These are phyloP conservation scores for Trichoplusia ni DNA, from an alignment of 1,140 invertebrate genomes.

Conservation along the genomic window DNA sequence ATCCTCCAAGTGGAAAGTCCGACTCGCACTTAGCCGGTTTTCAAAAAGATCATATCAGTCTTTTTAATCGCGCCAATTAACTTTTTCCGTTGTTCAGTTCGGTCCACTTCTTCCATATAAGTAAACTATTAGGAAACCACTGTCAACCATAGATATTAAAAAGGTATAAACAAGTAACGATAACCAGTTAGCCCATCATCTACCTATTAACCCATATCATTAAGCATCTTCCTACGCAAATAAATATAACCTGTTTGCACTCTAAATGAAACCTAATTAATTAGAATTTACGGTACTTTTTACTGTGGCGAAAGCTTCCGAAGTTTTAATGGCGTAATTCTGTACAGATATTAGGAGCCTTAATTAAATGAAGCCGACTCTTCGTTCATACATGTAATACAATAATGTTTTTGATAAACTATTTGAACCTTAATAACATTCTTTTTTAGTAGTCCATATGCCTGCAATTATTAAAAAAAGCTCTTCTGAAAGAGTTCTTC, in stretches of 20 bases:
- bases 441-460: too few species aligned
- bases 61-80: too few species aligned
- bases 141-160: background rate
- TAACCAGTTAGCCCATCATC: constrained; percentile 21
- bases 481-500: too few species aligned
- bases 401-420: too few species aligned
- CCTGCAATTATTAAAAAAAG: too few species aligned
- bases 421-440: too few species aligned
- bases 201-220: constrained; percentile 22
- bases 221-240: constrained; percentile 4
- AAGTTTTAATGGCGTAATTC: constrained; percentile 12
- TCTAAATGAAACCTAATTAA: constrained; percentile 22
- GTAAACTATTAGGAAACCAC: background rate
- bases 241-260: constrained; percentile 13
- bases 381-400: too few species aligned
- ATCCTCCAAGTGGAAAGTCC: too few species aligned
- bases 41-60: too few species aligned
- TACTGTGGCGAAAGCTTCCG: background rate
- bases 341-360: background rate
- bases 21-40: too few species aligned
- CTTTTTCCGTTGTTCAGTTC: too few species aligned
- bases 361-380: background rate
- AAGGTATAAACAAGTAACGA: background rate
- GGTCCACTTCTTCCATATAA: too few species aligned
- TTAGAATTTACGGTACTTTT: constrained; percentile 25